Evolutionary conservation across 2,113 vertebrate genomes (phyloP).

Genomic region (Meleagris gallopavo): DNA sequence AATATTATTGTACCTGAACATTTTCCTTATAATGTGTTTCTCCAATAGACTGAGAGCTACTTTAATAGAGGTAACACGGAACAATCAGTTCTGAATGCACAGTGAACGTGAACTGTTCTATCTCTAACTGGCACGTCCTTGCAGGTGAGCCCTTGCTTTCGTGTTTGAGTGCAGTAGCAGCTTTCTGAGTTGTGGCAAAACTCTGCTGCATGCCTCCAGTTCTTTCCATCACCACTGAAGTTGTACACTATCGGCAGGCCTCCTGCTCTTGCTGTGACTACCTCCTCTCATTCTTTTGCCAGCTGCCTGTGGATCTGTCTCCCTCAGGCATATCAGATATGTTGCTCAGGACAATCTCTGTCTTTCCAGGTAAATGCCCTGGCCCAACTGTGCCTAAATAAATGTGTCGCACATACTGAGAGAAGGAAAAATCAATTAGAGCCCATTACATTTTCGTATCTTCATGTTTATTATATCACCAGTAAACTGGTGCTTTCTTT

Average conservation of each 20-base stretch:
- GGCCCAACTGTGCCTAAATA: neutral
- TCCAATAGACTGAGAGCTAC: neutral
- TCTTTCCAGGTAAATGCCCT: neutral
- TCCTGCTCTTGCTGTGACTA: neutral
- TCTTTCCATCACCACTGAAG: neutral
- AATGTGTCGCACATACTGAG: neutral
- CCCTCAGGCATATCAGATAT: neutral
- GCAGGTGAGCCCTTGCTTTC: neutral
- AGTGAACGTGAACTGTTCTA: neutral
- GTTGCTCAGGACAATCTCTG: neutral
- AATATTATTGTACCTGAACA: neutral
- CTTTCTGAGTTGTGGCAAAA: neutral
- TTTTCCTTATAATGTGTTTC: neutral
- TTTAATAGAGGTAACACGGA: neutral
- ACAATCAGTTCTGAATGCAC: neutral
- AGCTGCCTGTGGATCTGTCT: neutral
- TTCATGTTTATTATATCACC: neutral
- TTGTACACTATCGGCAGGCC: neutral
- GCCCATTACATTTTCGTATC: neutral
- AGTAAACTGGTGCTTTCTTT: neutral
- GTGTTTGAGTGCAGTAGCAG: neutral
- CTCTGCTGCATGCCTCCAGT: neutral
- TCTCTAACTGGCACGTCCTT: neutral
- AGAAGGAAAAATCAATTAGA: fast-evolving
- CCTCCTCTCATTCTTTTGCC: neutral